Evolutionary conservation across 2,888 invertebrate genomes (phyloP).

Genomic region (Cybosia mesomella): DNA sequence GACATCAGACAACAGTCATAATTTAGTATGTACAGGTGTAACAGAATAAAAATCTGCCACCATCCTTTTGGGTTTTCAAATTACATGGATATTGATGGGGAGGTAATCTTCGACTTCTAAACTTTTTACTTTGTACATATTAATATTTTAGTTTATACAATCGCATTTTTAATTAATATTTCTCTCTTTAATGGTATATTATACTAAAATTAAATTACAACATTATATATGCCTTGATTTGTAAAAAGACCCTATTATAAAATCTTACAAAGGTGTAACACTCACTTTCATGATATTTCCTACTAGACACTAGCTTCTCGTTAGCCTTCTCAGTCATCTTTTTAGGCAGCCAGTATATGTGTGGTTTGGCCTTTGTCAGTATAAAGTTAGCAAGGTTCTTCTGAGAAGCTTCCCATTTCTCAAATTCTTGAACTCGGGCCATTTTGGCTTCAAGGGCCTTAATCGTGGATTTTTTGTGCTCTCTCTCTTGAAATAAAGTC

Average conservation of each 20-base stretch:
- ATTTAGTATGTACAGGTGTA: too few species aligned
- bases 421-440: conserved; percentile 94
- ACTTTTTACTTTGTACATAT: too few species aligned
- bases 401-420: conserved; percentile 93
- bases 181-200: too few species aligned
- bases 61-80: too few species aligned
- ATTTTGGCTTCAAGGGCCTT: conserved; percentile 96
- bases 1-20: too few species aligned
- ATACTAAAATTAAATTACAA: too few species aligned
- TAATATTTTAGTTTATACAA: too few species aligned
- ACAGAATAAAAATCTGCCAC: too few species aligned
- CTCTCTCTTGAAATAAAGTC: conserved; percentile 94
- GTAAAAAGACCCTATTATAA: background rate
- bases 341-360: conserved; percentile 95
- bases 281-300: conserved; percentile 89
- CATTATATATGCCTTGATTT: too few species aligned
- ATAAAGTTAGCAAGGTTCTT: conserved; percentile 93
- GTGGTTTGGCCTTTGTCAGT: conserved; percentile 94
- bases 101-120: too few species aligned
- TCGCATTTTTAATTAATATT: too few species aligned
- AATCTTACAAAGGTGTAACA: conserved; percentile 34
- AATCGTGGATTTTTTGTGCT: conserved; percentile 95
- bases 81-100: too few species aligned
- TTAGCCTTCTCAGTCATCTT: conserved; percentile 90
- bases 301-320: conserved; percentile 89